Percentiles rank a stretch among this genome's conserved stretches.
phyloP scores from a whole-genome alignment of 2,888 invertebrate species.

The Melanostoma mellinum region DNA sequence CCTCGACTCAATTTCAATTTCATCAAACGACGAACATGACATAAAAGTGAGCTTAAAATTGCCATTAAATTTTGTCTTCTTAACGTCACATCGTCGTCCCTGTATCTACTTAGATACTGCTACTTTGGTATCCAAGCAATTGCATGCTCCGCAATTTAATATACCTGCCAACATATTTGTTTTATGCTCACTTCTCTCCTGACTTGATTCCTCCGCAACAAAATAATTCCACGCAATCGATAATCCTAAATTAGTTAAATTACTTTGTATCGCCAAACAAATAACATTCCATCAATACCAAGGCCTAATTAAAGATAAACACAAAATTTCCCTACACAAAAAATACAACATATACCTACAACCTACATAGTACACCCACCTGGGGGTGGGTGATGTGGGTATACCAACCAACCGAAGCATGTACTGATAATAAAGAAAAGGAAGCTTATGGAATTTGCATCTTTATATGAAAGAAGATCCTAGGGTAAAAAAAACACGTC shows the following conservation, averaged over 20 bases:
- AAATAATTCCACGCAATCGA: constrained; percentile 39
- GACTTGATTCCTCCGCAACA: constrained; percentile 4
- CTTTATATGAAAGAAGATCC: constrained; percentile 40
- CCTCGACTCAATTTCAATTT: constrained; percentile 12
- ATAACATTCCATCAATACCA: constrained; percentile 63
- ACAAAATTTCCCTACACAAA: constrained; percentile 42
- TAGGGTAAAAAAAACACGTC: constrained; percentile 1
- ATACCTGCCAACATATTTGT: background rate
- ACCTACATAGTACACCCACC: too few relatives aligned
- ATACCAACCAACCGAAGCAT: background rate
- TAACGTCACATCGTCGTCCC: constrained; percentile 15
- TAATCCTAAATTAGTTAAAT: constrained; percentile 65
- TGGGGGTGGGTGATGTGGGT: background rate
- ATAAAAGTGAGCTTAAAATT: constrained; percentile 47
- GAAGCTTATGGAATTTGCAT: constrained; percentile 62
- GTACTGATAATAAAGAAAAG: constrained; percentile 24
- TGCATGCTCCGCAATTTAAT: constrained; percentile 43
- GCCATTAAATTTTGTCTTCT: constrained; percentile 15
- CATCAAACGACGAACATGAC: constrained; percentile 10
- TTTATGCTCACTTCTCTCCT: background rate
- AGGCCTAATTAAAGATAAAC: constrained; percentile 69
- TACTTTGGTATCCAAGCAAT: constrained; percentile 39
- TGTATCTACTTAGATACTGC: background rate
- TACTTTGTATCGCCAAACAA: constrained; percentile 61
- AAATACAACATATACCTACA: background rate